Evolutionary conservation across 2,113 vertebrate species (phyloP), one percentile per base, ranked within the genome.

Genomic region (Ctenodactylus gundi): DNA sequence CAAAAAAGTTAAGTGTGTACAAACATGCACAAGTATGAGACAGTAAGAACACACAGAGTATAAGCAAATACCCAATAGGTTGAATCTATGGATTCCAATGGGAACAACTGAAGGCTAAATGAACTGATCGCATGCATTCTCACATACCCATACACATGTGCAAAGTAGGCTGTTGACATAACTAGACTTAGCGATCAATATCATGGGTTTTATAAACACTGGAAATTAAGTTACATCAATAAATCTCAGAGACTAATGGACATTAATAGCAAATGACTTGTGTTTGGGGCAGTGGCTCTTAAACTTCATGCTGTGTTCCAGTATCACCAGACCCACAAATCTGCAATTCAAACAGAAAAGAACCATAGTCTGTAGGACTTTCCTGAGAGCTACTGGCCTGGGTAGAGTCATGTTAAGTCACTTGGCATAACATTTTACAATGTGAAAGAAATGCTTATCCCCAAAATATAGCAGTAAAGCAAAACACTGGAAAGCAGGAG

Each of bases 1-100:
- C 57, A 96, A 92, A 92, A 55, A 93, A 93, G 39, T 75, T 60
- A 93, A 93, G 39, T 75, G 80, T 41, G 27, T 70, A 46, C n/a
- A 68, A 78, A 72, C 36, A 62, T 60, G n/a, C 84, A 44, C 70
- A 93, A 80, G 78, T 84, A 89, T 8, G 67, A 94, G 57, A 83
- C 20, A n/a, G 21, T 75, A 27, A 31, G 10, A 91, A 39, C 67
- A 88, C 78, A 93, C 8, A 86, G 39, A 84, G 36, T 27, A 57
- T 8, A 36, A 92, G 85, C 53, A 93, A 87, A 93, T 23, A 85
- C 5, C 53, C 58, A 67, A 8, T n/a, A 25, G 55, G 34, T 4
- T 76, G 25, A 62, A 58, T 41, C 46, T 41, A 1, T 27, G 36
- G n/a, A 41, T 64, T 21, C 39, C 51, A 76, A 0, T 4, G 15